Conservation (phyloP, 2,113 vertebrate genomes). For the Otocyon megalotis region DNA sequence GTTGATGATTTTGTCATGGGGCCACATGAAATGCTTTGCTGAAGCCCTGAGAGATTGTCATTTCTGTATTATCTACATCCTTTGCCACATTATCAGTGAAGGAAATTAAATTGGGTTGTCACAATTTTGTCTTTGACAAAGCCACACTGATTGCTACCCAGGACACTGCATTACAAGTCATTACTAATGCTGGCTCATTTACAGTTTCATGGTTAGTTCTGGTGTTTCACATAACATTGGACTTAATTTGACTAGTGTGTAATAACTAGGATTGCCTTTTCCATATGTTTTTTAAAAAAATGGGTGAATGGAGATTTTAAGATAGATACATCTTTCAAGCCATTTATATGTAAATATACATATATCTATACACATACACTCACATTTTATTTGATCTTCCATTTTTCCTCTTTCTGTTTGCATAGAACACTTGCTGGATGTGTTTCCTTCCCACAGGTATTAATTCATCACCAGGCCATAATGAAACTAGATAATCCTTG, state of each 20-base stretch:
- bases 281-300: too few relatives aligned
- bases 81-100: not conserved
- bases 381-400: not conserved
- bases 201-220: not conserved
- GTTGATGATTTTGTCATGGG: not conserved
- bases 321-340: not conserved
- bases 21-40: not conserved
- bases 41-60: not conserved
- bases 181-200: not conserved
- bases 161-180: not conserved
- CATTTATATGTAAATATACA: not conserved
- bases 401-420: not conserved
- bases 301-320: not conserved
- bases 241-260: not conserved
- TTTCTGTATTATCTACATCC: not conserved
- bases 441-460: not conserved
- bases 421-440: not conserved
- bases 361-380: not conserved
- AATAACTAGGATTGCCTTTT: not conserved
- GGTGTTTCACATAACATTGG: not conserved
- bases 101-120: constrained; percentile 51
- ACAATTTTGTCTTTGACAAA: constrained; percentile 47
- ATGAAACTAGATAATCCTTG: not conserved
- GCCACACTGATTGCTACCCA: not conserved
- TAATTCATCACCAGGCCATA: not conserved